These are phyloP conservation scores for Cyanoderma ruficeps DNA, from an alignment of 2,113 vertebrate species.

Conservation along the genomic window DNA sequence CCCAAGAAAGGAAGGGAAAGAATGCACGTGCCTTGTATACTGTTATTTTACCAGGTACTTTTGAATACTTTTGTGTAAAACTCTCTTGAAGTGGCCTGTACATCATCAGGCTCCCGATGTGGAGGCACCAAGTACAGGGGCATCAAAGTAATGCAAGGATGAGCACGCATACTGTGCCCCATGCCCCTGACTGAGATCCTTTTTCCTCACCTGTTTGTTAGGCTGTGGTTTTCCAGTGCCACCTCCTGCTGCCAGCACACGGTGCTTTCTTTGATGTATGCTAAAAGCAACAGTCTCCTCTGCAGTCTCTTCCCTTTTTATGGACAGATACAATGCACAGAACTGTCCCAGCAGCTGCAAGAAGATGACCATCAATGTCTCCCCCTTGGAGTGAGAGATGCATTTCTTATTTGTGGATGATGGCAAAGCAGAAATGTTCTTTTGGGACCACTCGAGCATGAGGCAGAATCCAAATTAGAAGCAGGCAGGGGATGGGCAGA, in stretches of 20 bases:
- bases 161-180: background rate
- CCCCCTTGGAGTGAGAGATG: slow-evolving; percentile 75
- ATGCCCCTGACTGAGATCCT: background rate
- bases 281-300: background rate
- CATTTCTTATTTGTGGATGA: slow-evolving; percentile 82
- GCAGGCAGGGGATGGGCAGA: slow-evolving; percentile 69
- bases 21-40: background rate
- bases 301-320: background rate
- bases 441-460: slow-evolving; percentile 83
- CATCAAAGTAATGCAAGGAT: background rate
- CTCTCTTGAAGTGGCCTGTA: background rate
- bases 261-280: rapidly evolving
- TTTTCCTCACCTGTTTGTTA: background rate
- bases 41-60: background rate
- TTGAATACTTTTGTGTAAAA: background rate
- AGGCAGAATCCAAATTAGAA: slow-evolving; percentile 80
- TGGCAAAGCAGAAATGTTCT: slow-evolving; percentile 78
- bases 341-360: slow-evolving; percentile 81
- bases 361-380: slow-evolving; percentile 81
- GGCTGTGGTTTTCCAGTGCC: background rate
- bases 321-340: slow-evolving; percentile 81
- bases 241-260: background rate
- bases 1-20: background rate
- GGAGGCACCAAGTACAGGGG: background rate
- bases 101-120: background rate